These are phyloP conservation scores for Parascotia fuliginaria DNA, from an alignment of 2,888 invertebrate species.

Conservation along the genomic window DNA sequence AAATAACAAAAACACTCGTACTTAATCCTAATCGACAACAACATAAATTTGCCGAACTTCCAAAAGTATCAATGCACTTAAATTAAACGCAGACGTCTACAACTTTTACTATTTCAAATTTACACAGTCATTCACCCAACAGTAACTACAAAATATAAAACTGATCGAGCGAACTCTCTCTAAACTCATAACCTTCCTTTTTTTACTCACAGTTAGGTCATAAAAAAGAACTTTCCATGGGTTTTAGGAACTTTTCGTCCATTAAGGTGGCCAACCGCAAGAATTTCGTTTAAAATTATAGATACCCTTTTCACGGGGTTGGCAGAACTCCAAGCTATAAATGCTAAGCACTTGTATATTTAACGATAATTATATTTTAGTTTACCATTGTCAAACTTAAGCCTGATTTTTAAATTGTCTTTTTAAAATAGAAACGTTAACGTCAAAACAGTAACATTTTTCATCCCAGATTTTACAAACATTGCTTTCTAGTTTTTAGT, in stretches of 20 bases:
- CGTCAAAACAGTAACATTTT: no score
- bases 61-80: background rate
- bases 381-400: no score
- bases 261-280: constrained; percentile 20
- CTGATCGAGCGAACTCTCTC: background rate
- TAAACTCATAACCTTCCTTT: background rate
- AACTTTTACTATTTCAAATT: constrained; percentile 1
- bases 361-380: no score
- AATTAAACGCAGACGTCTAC: constrained; percentile 1
- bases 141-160: constrained; percentile 13
- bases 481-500: no score
- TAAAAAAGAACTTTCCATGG: constrained; percentile 37
- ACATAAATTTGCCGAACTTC: no score
- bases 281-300: constrained; percentile 15
- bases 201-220: constrained; percentile 2
- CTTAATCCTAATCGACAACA: no score
- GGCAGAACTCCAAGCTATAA: background rate
- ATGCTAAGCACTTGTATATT: background rate
- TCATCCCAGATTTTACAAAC: no score
- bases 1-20: no score
- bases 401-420: no score
- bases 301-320: background rate
- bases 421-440: no score
- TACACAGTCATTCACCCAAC: constrained; percentile 20
- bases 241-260: constrained; percentile 20